Conservation (phyloP, 2,113 vertebrate genomes). For the Porphyrio hochstetteri region DNA sequence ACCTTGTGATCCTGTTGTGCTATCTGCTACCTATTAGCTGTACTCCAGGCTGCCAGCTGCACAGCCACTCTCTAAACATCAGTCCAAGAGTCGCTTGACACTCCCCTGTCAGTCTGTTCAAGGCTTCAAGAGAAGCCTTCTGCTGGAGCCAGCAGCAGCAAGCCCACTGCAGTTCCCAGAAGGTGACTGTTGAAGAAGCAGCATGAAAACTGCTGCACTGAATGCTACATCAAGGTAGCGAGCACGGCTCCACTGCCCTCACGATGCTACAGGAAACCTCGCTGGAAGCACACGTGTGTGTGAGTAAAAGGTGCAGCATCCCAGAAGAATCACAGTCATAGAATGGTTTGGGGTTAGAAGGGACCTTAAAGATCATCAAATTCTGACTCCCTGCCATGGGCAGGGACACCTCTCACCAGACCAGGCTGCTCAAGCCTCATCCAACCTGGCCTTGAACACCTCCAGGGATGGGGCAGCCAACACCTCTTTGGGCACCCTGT, state of each 20-base stretch:
- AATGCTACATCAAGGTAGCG: fast-evolving
- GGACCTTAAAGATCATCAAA: too few relatives aligned
- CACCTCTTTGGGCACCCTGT: too few relatives aligned
- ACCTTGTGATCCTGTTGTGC: not conserved
- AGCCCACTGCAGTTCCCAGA: not conserved
- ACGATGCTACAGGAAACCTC: not conserved
- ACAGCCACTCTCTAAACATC: not conserved
- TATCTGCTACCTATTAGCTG: not conserved
- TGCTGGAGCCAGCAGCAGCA: not conserved
- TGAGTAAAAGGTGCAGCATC: not conserved
- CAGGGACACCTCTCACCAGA: too few relatives aligned
- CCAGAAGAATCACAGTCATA: not conserved
- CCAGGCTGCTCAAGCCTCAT: too few relatives aligned
- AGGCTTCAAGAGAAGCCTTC: not conserved
- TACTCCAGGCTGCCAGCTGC: not conserved
- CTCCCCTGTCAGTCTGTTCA: not conserved
- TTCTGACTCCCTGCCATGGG: too few relatives aligned
- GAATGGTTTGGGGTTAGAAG: too few relatives aligned
- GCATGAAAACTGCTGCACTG: not conserved
- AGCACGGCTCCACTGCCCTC: not conserved
- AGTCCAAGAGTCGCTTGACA: not conserved
- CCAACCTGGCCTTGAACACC: too few relatives aligned
- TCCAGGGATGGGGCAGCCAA: too few relatives aligned
- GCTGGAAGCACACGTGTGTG: not conserved
- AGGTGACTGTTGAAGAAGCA: not conserved